Evolutionary conservation across 2,797 vertebrate genomes (phyloP), one percentile per base, ranked within the genome.

Genomic region (Sebastes goodei): DNA sequence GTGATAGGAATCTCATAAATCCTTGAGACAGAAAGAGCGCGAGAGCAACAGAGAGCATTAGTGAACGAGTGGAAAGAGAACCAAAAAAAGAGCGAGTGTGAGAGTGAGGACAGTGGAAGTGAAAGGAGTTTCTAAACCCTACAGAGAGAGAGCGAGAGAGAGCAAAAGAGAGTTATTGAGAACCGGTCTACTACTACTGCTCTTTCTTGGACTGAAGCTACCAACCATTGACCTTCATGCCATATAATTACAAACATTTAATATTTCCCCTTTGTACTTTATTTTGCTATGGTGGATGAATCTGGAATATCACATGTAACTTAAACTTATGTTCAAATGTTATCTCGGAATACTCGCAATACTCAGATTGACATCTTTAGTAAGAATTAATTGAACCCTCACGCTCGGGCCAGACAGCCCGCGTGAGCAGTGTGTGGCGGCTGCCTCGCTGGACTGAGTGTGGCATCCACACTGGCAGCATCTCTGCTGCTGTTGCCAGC

Each of bases 1-100:
- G 20, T 30, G 75, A 82, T 63, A 6, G 57, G 23, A 33, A 77
- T 78, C 59, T 59, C 52, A 60, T 53, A 52, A 78, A 25, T 61
- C 60, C 69, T 27, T 3, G 3, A 61, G 32, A 66, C 53, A 30
- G 10, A 25, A n/a, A 52, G 38, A 59, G 65, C 0, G 17, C 23
- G 12, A 56, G 27, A 60, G 76, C 25, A 21, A 25, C 4, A 21
- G 65, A 70, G 3, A 30, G 38, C 62, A 38, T 25, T 15, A 10
- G 12, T 38, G 60, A 33, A 62, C 10, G 20, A 64, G 62, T 23
- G 21, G 17, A 9, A 23, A 38, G 12, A 61, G 29, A 32, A n/a
- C 61, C n/a, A 38, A n/a, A 15, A 4, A 15, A 15, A 21, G 60
- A 60, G 27, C 4, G 10, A n/a, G 30, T n/a, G 57, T 59, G 56